Evolutionary conservation across 2,113 vertebrate species (phyloP), one percentile per base, ranked within the genome.

Genomic region (Lepidothrix coronata): DNA sequence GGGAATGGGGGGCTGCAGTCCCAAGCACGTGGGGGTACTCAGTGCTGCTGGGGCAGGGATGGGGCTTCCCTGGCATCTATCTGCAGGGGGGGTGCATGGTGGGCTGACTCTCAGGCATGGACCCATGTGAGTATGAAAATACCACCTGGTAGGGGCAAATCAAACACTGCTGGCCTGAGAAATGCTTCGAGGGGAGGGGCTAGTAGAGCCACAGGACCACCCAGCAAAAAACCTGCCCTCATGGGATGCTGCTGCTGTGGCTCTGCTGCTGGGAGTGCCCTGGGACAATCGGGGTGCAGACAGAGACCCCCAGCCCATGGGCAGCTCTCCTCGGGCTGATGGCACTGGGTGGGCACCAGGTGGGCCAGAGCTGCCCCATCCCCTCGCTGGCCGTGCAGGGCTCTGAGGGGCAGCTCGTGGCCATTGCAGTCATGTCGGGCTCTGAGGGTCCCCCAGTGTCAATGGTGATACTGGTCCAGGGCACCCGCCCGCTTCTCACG

Each of bases 401-500:
- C 35, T 37, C 6, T 2, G 2, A 39, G 77, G 59, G 70, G 70
- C 70, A 77, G 49, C 0, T 2, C 0, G 4, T 11, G 77, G 33
- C 25, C 31, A 35, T 0, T 0, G 33, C 46, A 13, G 51, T 17
- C 51, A 9, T 12, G 1, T 5, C 0, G 1, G 51, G 63, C 66
- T 35, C 54, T 2, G 12, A 25, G 28, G 65, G 31, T 10, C 35
- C 30, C 18, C 31, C 54, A 4, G 72, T 10, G 28, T 2, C 2
- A 9, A 4, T 23, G 74, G 37, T 17, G 66, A 25, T 17, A 39
- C 72, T 27, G 59, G 31, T 51, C 43, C 58, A 35, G 41, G 11
- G 1, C 5, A 12, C 33, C 35, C 80, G 39, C 20, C 43, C 0
- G 0, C 59, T 20, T 9, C 76, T 61, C 3, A 3, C 48, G 0